Conservation (phyloP, 1,140 invertebrate genomes). For the Drosophila virilis region DNA sequence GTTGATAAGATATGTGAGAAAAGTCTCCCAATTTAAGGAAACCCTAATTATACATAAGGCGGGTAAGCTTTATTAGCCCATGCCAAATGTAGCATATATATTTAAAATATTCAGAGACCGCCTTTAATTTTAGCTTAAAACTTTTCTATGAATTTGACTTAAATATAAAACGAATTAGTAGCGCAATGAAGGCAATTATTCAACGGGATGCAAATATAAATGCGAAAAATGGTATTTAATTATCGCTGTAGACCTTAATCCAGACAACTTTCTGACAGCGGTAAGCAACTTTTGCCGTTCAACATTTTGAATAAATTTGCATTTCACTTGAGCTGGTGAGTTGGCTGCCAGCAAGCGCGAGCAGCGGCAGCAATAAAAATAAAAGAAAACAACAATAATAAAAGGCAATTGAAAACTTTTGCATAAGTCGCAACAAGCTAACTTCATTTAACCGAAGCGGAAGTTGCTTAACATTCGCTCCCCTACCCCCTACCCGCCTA, state of each 20-base stretch:
- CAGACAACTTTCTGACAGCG: constrained; percentile 49
- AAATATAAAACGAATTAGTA: constrained; percentile 46
- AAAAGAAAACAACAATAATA: constrained; percentile 65
- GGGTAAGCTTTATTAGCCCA: no score
- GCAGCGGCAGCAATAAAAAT: constrained; percentile 39
- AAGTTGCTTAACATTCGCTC: constrained; percentile 43
- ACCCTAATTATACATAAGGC: no score
- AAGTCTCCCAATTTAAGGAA: no score
- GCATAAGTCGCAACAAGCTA: constrained; percentile 75
- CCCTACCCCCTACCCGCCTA: background rate
- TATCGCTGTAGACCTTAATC: constrained; percentile 56
- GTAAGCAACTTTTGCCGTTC: constrained; percentile 56
- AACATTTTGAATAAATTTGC: constrained; percentile 80
- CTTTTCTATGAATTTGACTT: background rate
- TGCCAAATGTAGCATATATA: no score
- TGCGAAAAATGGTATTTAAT: constrained; percentile 76
- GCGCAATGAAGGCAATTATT: constrained; percentile 62
- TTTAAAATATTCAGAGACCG: background rate
- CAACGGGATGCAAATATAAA: constrained; percentile 70
- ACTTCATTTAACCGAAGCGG: constrained; percentile 65
- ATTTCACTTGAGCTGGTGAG: constrained; percentile 63
- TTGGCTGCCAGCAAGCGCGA: constrained; percentile 28
- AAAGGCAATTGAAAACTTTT: constrained; percentile 80
- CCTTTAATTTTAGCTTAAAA: background rate
- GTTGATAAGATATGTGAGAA: no score